Evolutionary conservation across 2,888 invertebrate species (phyloP), one percentile per base, ranked within the genome.

Genomic region (Sisyra nigra): DNA sequence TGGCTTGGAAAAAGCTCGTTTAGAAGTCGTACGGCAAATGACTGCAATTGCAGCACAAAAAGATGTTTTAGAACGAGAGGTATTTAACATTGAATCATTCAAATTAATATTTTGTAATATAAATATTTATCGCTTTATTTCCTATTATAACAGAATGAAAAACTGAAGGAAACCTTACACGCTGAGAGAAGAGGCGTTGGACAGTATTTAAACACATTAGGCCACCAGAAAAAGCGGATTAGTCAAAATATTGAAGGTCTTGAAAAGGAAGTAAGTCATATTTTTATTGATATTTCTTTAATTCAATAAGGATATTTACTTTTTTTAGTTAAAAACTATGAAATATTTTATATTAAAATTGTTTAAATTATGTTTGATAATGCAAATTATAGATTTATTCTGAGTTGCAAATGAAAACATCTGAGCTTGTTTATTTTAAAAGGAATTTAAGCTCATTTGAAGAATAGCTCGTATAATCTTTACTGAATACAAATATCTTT

Each of bases 1-100:
- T 47, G 63, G 68, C 48, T 58, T 74, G 45, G 73, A 74, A 54
- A 59, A 66, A 47, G 72, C 72, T 7, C 59, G 73, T 38, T 68
- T 70, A 54, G 74, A 73, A 56, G 69, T 71, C 34, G 66, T 74
- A 48, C 65, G 67, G 45, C 72, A 72, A 54, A 68, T 71, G 52
- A 71, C 71, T 10, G 66, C 65, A 50, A 71, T 72, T 48, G 67
- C 68, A 40, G 63, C 65, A 30, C 72, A 73, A 55, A 69, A 71
- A 47, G 71, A 73, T 51, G 60, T 61, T 42, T 58, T 71, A 42
- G 72, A 72, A 55, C 57, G 63, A 56, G 72, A 73, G 63, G 73
- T 72, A 56, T 54, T 56, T 48, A 15, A 7, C n/a, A 14, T 6
- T 11, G 7, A 11, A 24, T 24, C 15, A 13, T 2, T 3, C 6